Evolutionary conservation across 37 sponge, comb jelly and placozoan genomes (phyloP).

Genomic region (Geodia barretti): DNA sequence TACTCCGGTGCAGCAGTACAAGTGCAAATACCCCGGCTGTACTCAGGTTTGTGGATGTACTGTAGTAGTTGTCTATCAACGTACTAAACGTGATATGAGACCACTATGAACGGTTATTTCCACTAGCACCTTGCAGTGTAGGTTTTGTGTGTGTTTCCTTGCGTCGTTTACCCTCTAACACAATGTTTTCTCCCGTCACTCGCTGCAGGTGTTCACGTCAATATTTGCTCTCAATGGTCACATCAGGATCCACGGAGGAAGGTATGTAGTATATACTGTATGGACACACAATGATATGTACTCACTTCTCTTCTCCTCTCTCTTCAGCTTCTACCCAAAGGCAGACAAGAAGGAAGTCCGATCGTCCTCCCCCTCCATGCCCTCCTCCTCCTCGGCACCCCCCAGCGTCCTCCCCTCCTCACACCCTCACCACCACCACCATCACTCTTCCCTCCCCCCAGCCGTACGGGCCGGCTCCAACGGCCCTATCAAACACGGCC

Average conservation of each 20-base stretch:
- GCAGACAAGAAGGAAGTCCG: slow-evolving; percentile 6
- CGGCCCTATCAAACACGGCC: background rate
- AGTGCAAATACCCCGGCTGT: slow-evolving; percentile 73
- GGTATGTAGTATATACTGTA: slow-evolving; percentile 28
- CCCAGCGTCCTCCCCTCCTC: background rate
- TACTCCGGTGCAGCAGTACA: slow-evolving; percentile 47
- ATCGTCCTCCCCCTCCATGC: background rate
- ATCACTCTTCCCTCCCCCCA: background rate
- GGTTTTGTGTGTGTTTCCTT: too few relatives aligned
- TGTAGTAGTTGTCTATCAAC: background rate
- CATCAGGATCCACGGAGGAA: slow-evolving; percentile 86
- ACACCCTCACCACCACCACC: background rate
- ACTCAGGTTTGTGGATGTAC: slow-evolving; percentile 41
- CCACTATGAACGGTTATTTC: too few relatives aligned
- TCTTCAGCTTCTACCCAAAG: slow-evolving; percentile 26
- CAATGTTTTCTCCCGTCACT: too few relatives aligned
- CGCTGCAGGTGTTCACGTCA: slow-evolving; percentile 60
- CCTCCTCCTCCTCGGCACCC: background rate
- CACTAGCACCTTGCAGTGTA: too few relatives aligned
- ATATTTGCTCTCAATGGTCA: slow-evolving; percentile 86
- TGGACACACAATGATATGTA: background rate
- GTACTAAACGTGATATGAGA: background rate
- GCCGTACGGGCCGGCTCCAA: background rate
- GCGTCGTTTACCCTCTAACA: too few relatives aligned
- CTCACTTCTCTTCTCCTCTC: background rate